Evolutionary conservation across 2,888 invertebrate genomes (phyloP).

Genomic region (Drosophila infuscata): DNA sequence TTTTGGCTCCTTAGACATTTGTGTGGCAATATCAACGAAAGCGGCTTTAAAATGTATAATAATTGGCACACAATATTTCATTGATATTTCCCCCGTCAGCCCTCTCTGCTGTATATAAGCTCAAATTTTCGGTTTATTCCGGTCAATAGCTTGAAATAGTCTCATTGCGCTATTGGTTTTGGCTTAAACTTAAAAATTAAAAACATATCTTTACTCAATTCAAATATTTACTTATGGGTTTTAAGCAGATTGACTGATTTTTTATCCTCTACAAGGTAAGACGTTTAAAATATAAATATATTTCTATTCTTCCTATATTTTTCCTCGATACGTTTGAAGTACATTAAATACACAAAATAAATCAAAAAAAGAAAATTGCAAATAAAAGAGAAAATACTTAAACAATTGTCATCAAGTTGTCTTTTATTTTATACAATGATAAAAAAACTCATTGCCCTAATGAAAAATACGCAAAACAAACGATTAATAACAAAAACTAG

Average conservation of each 20-base stretch:
- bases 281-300: constrained; percentile 45
- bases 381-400: constrained; percentile 77
- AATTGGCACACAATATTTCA: background rate
- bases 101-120: constrained; percentile 13
- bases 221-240: constrained; percentile 47
- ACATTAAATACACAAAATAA: constrained; percentile 53
- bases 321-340: constrained; percentile 63
- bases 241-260: constrained; percentile 64
- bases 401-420: constrained; percentile 80
- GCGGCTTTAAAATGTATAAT: background rate
- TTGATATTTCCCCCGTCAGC: constrained; percentile 10
- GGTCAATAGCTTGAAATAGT: constrained; percentile 8
- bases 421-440: constrained; percentile 77
- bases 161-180: constrained; percentile 6
- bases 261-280: constrained; percentile 68
- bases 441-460: constrained; percentile 38
- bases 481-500: constrained; percentile 28
- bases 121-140: constrained; percentile 9
- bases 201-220: constrained; percentile 18
- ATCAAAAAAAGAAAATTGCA: constrained; percentile 65
- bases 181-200: constrained; percentile 20
- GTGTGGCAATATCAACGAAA: constrained; percentile 18
- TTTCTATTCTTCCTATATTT: constrained; percentile 48
- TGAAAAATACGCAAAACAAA: constrained; percentile 17
- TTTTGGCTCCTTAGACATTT: constrained; percentile 8